Conservation (phyloP, 2,888 invertebrate genomes). For the Phlogophora meticulosa region DNA sequence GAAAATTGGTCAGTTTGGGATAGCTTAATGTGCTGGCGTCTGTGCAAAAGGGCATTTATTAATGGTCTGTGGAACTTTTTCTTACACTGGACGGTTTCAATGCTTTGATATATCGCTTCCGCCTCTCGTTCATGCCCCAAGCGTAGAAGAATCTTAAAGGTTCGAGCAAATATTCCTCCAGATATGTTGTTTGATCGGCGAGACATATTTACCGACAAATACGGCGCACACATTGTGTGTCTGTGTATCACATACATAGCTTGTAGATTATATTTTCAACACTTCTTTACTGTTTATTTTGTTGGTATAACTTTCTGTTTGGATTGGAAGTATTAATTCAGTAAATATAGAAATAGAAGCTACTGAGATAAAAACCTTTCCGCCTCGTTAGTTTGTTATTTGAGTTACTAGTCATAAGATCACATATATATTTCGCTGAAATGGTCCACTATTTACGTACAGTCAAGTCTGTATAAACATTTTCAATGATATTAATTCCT, state of each 20-base stretch:
- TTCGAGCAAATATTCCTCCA: slow-evolving; percentile 86
- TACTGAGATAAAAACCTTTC: background rate
- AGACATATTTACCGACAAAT: slow-evolving; percentile 88
- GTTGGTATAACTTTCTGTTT: background rate
- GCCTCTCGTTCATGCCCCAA: slow-evolving; percentile 64
- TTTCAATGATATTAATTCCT: too few relatives aligned
- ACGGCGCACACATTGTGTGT: slow-evolving; percentile 75
- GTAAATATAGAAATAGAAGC: background rate
- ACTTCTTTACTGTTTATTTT: slow-evolving; percentile 16
- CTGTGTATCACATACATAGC: slow-evolving; percentile 66
- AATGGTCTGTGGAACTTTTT: too few relatives aligned
- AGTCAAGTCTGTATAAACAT: too few relatives aligned
- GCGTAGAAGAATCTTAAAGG: slow-evolving; percentile 78
- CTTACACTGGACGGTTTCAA: background rate
- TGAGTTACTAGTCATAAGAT: too few relatives aligned
- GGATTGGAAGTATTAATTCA: background rate
- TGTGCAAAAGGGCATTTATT: too few relatives aligned
- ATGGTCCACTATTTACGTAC: too few relatives aligned
- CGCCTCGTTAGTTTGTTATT: too few relatives aligned
- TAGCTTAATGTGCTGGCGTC: too few relatives aligned
- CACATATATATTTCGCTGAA: too few relatives aligned
- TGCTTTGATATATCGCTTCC: slow-evolving; percentile 15
- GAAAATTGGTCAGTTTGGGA: too few relatives aligned
- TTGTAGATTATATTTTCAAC: slow-evolving; percentile 51
- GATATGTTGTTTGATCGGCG: slow-evolving; percentile 89